Base-by-base conservation (phyloP, 2,888 invertebrate species). In the Agrochola litura region DNA sequence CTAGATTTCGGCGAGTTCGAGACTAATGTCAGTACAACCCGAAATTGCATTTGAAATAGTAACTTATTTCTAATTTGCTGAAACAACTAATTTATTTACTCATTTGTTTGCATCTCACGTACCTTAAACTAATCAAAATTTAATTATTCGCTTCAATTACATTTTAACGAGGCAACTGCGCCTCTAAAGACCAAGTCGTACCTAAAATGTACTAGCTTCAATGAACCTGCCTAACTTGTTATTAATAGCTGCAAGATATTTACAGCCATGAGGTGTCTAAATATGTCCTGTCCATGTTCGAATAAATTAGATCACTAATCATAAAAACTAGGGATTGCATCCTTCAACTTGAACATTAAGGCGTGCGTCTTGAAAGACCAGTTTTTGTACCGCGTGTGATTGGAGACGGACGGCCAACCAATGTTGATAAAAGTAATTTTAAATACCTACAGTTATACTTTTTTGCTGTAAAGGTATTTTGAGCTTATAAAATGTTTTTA, bases 301-400 rank as follows among this genome's bases (percentile, higher is more conserved):
- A 79, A 84, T 87, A 81, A 86, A 78, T 87, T 82, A 78, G 85
- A 85, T 84, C 88, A 81, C 61, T 72, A 41, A 25, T 67, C 41
- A 75, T 77, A 88, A 87, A 87, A 87, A 87, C 69, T 77, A 67
- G 77, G 73, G 66, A 78, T 61, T 86, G 83, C 87, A 83, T 83
- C 85, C 82, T 83, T 86, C 78, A 77, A 77, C 77, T 72, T 73
- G 71, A 76, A 84, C 75, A 70, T 85, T 68, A 71, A 84, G 65
- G 77, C 25, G 16, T 80, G 46, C 37, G 58, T 61, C 77, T 71
- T 65, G 67, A n/a, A 52, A 64, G 14, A 68, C 80, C 25, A 73
- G 78, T 88, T 87, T 88, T 88, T 88, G 68, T 77, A 30, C 61
- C 14, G 22, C 77, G 12, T 77, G 76, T 79, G 70, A 86, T 84